Percentiles rank a stretch among this genome's conserved stretches.
Evolutionary conservation across 2,797 vertebrate genomes (phyloP).

Genomic region (Poecile montanus): DNA sequence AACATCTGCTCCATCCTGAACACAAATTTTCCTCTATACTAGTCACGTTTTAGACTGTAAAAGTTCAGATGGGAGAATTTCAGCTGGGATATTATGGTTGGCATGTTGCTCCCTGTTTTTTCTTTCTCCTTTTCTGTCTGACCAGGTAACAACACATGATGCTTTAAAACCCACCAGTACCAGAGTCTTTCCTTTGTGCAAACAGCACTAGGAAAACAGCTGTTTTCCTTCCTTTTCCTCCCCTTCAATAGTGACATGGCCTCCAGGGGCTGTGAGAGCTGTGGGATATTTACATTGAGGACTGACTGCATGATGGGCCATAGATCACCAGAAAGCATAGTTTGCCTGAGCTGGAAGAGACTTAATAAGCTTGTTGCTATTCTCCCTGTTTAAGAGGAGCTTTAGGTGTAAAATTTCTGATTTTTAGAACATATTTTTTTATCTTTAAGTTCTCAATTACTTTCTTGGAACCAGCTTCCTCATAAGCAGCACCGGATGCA

Average conservation of each 20-base stretch:
- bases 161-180: neutral
- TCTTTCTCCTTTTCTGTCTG: neutral
- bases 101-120: neutral
- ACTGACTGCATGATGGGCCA: neutral
- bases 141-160: neutral
- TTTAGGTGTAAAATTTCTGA: neutral
- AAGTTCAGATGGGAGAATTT: neutral
- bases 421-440: neutral
- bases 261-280: neutral
- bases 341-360: neutral
- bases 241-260: accelerated
- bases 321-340: neutral
- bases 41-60: neutral
- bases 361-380: neutral
- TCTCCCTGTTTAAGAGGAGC: neutral
- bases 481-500: neutral
- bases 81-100: neutral
- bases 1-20: neutral
- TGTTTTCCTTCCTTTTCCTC: constrained; percentile 18
- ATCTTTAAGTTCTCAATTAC: neutral
- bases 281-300: constrained; percentile 3
- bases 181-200: neutral
- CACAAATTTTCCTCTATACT: neutral
- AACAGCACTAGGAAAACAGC: neutral
- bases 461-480: neutral